phyloP scores from a whole-genome alignment of 2,888 invertebrate species.

The Sminthurides aquaticus region DNA sequence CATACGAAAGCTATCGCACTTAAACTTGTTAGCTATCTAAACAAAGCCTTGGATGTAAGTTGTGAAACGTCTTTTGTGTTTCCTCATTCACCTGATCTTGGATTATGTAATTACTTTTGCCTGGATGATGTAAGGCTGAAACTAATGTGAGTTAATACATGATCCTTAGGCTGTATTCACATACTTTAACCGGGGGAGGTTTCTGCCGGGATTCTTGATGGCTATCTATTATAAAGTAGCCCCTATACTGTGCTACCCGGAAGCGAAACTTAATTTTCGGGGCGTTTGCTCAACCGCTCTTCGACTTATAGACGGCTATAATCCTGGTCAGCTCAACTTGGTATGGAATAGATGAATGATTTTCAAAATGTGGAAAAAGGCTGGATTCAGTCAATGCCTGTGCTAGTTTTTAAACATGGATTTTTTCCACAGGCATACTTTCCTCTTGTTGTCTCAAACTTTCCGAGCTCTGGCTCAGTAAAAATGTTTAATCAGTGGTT shows the following conservation, averaged over 20 bases:
- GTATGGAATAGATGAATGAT: no score
- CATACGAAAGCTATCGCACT: conserved; percentile 26
- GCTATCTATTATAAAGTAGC: background rate
- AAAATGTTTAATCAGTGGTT: conserved; percentile 15
- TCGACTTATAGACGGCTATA: background rate
- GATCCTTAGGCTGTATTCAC: conserved; percentile 1
- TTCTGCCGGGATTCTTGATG: background rate
- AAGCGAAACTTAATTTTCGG: background rate
- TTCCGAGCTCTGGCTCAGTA: conserved; percentile 11
- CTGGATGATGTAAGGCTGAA: no score
- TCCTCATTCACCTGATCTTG: no score
- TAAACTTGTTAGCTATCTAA: background rate
- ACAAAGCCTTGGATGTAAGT: conserved; percentile 4
- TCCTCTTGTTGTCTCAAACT: conserved; percentile 1
- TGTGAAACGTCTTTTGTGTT: no score
- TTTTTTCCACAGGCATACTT: conserved; percentile 3
- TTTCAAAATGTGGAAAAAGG: no score
- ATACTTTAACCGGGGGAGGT: background rate
- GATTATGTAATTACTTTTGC: no score
- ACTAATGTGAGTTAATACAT: background rate
- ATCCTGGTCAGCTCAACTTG: conserved; percentile 8
- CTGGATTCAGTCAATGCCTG: no score
- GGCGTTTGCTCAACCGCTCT: conserved; percentile 4
- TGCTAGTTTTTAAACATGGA: no score
- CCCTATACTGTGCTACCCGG: conserved; percentile 4